Base-by-base conservation (phyloP, 35 echinoderm and acorn worm genomes). In the Heliocidaris tuberculata region DNA sequence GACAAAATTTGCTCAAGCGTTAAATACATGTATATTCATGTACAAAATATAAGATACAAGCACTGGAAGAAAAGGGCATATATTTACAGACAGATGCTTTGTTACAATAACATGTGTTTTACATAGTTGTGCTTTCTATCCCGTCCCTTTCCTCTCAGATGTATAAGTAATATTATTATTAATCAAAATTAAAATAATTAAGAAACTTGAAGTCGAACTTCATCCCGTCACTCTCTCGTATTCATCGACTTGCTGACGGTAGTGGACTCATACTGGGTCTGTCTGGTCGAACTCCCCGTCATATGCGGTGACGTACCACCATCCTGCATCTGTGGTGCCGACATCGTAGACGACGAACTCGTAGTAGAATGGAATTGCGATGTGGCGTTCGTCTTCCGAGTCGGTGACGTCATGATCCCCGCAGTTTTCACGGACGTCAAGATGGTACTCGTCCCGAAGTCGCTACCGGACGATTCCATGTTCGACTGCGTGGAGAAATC, bases 241-340 rank as follows among this genome's bases (percentile, higher is more conserved):
- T 89, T 89, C 0, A 89, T 89, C 31, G 87, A 31, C 47, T 27
- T 89, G 47, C 31, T 89, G 87, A 89, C 29, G 31, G 87, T 89
- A 32, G 87, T 47, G 7, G 87, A 47, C 32, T 89, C 87, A 89
- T 89, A 89, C 87, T 89, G 87, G 13, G 87, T 89, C 87, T 89
- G 31, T n/a, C 87, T 89, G 12, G 87, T 89, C 87, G 87, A 89
- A 89, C 87, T 89, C 31, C 87, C 87, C 11, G 87, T 89, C 87
- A 47, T 48, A n/a, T 12, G 0, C 15, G 87, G 87, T 2, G 87
- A 89, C 31, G 87, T 89, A 48, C 87, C 87, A 27, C 29, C 30
- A 47, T 89, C 87, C 19, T 24, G 12, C 31, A 89, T 48, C 17
- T 9, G 12, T 17, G 87, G 87, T 16, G 31, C 47, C 87, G 87